Evolutionary conservation across 2,888 invertebrate genomes (phyloP), one percentile per base, ranked within the genome.

Genomic region (Aphidoletes aphidimyza): DNA sequence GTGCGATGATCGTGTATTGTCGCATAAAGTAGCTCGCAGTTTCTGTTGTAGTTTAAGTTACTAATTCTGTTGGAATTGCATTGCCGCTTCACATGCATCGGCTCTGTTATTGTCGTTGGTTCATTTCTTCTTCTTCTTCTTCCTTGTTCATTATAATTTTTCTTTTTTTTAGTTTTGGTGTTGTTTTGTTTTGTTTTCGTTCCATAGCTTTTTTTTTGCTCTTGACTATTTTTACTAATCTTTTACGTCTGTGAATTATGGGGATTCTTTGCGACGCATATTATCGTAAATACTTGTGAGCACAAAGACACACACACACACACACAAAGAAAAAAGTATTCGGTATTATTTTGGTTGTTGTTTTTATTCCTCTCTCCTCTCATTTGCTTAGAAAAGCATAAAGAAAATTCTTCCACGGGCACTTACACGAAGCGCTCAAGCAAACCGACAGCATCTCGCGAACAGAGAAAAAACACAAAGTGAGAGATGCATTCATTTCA

Each of bases 341-440:
- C n/a, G 69, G 30, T 69, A 30, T 69, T 42, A 6, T 42, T 14
- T 69, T 69, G 6, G 5, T 22, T 54, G 6, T 69, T 69, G 0
- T 69, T 34, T 69, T 69, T 30, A 11, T 14, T 54, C 22, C 54
- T 54, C 11, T 22, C 30, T 30, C 30, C 30, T 30, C 30, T 14
- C 54, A 3, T 19, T 5, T 54, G 69, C 34, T 69, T 69, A 30
- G 69, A 30, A 69, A 69, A 69, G 17, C 30, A 69, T 30, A 69
- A 30, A 14, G 69, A 69, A 69, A 69, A 69, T 69, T 69, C 69
- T 69, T 69, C 69, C 69, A 69, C 34, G 34, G n/a, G 34, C 69
- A 69, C 69, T 69, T 69, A 69, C 69, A 30, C 3, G 26, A n/a
- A n/a, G 26, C 34, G 17, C 69, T 30, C 30, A 30, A 26, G 26